A percentile compares a stretch with the other conserved stretches of the same genome.
Evolutionary conservation across 1,140 invertebrate genomes (phyloP).

Genomic region (Atta colombica): DNA sequence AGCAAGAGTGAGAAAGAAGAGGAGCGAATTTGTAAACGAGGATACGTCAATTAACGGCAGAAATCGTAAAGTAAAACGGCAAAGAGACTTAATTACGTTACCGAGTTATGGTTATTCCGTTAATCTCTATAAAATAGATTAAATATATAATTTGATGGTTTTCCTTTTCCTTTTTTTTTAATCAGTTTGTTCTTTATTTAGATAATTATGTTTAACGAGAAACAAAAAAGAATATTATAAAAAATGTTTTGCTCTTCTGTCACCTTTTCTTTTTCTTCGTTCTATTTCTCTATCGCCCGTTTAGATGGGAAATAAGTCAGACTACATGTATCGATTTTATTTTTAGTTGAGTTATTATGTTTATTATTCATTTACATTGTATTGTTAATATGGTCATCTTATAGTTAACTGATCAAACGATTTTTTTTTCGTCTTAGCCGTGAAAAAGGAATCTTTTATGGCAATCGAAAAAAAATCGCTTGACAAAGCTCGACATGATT

Average conservation of each 20-base stretch:
- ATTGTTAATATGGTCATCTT: slow-evolving; percentile 64
- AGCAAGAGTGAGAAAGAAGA: slow-evolving; percentile 54
- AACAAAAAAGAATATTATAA: not conserved
- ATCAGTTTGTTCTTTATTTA: not conserved
- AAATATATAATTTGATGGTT: not conserved
- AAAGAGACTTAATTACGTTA: slow-evolving; percentile 57
- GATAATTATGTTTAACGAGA: slow-evolving; percentile 3
- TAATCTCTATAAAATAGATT: not conserved
- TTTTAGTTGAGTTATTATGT: slow-evolving; percentile 68
- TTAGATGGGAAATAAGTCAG: slow-evolving; percentile 38
- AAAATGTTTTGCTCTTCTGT: slow-evolving; percentile 65
- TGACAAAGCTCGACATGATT: slow-evolving; percentile 8
- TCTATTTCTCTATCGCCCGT: slow-evolving; percentile 48
- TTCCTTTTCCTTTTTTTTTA: no score
- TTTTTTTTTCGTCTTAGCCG: slow-evolving; percentile 15
- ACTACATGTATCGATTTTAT: slow-evolving; percentile 40
- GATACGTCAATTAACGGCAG: slow-evolving; percentile 48
- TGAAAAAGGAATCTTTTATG: not conserved
- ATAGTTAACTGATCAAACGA: slow-evolving; percentile 24
- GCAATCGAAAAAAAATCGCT: not conserved
- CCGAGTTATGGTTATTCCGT: not conserved
- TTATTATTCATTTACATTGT: slow-evolving; percentile 65
- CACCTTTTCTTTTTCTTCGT: slow-evolving; percentile 59
- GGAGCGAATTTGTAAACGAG: slow-evolving; percentile 21
- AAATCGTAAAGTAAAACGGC: slow-evolving; percentile 43